Percentiles rank a stretch among this genome's conserved stretches.
Evolutionary conservation across 2,797 vertebrate species (phyloP).

Genomic region (Nasua narica): DNA sequence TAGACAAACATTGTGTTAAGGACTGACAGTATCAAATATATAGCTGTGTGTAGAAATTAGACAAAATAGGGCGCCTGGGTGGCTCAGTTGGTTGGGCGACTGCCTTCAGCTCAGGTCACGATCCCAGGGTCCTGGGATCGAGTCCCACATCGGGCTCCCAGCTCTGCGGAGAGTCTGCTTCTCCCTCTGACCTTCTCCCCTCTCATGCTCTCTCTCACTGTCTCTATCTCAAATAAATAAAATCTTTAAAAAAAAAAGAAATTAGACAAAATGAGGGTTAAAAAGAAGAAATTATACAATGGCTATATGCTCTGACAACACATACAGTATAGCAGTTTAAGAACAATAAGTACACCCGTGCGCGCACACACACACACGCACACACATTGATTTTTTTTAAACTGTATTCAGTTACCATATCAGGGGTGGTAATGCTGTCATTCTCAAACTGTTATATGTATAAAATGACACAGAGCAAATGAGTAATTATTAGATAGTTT

Average conservation of each 20-base stretch:
- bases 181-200: too few relatives aligned
- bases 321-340: not conserved
- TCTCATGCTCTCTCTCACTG: too few relatives aligned
- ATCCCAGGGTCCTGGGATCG: too few relatives aligned
- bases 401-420: not conserved
- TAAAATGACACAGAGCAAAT: conserved; percentile 23
- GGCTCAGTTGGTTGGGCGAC: too few relatives aligned
- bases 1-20: not conserved
- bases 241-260: too few relatives aligned
- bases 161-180: too few relatives aligned
- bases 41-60: not conserved
- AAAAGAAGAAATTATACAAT: not conserved
- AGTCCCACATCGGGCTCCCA: too few relatives aligned
- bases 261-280: not conserved
- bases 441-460: not conserved
- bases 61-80: too few relatives aligned
- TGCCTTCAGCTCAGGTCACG: too few relatives aligned
- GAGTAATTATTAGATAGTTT: conserved; percentile 23
- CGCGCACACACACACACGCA: not conserved
- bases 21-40: not conserved
- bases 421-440: not conserved
- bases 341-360: not conserved
- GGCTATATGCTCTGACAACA: not conserved
- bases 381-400: not conserved
- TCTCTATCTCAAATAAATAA: too few relatives aligned